Percentiles rank a stretch among this genome's conserved stretches.
Conservation (phyloP, 2,797 vertebrate genomes). For the Mionectes olivaceus region DNA sequence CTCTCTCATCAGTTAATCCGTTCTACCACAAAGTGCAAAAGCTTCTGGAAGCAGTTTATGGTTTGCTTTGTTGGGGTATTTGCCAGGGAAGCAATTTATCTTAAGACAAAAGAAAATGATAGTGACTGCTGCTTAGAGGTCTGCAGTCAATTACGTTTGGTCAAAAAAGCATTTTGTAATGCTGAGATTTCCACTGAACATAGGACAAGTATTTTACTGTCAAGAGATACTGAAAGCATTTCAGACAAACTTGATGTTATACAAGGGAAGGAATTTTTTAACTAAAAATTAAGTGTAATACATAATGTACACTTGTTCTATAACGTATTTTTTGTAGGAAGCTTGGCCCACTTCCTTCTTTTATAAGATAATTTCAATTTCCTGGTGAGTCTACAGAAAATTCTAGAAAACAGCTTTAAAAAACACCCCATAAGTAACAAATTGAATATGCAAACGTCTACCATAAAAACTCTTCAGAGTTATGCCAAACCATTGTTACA, state of each 20-base stretch:
- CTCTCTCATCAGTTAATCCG: not conserved
- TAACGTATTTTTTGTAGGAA: not conserved
- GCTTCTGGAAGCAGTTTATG: not conserved
- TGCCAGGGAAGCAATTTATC: not conserved
- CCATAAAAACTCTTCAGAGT: not conserved
- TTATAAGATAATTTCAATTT: not conserved
- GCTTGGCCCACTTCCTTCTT: not conserved
- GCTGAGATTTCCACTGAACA: not conserved
- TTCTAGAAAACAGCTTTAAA: not conserved
- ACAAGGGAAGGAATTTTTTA: not conserved
- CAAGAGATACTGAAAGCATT: not conserved
- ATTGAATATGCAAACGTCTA: not conserved
- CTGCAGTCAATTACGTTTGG: not conserved
- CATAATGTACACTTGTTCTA: not conserved
- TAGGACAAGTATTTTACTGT: not conserved
- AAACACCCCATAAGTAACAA: not conserved
- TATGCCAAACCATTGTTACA: not conserved
- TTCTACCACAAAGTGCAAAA: not conserved
- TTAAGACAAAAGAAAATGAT: conserved; percentile 7
- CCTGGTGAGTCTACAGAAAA: not conserved
- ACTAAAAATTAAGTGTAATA: not conserved
- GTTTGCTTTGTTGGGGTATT: not conserved
- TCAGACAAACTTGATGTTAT: not conserved
- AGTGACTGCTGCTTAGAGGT: not conserved
- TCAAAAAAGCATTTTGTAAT: not conserved